phyloP scores from a whole-genome alignment of 2,113 vertebrate species.

The Carlito syrichta region DNA sequence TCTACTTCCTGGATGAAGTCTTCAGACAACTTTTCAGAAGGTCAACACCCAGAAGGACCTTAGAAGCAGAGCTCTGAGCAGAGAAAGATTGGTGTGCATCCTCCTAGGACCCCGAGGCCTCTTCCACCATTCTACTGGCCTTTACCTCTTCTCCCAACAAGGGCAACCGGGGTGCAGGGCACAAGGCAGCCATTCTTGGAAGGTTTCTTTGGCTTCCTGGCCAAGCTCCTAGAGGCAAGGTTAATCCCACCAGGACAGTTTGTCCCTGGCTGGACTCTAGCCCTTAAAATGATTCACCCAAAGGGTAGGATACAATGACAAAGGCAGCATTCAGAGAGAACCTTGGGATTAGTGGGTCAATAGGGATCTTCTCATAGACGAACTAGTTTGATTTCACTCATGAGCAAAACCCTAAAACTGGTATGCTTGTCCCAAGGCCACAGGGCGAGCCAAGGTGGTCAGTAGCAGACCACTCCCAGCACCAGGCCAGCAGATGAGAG shows the following conservation, averaged over 20 bases:
- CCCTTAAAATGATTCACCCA: constrained; percentile 2
- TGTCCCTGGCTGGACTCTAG: not conserved
- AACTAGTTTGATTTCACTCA: not conserved
- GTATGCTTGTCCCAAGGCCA: not conserved
- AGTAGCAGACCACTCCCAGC: not conserved
- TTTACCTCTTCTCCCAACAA: not conserved
- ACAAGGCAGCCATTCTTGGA: not conserved
- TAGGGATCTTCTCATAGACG: not conserved
- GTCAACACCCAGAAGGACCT: not conserved
- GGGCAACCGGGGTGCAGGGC: not conserved
- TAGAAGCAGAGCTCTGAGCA: not conserved
- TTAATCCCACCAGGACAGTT: constrained; percentile 49
- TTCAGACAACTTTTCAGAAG: not conserved
- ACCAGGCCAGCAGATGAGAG: not conserved
- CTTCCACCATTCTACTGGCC: not conserved
- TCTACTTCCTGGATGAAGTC: not conserved
- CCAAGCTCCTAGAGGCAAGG: constrained; percentile 27
- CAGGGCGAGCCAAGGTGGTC: not conserved
- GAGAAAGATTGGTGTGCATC: not conserved
- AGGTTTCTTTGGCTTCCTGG: constrained; percentile 28
- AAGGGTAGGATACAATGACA: not conserved
- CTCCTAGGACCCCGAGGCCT: not conserved
- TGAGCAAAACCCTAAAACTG: not conserved
- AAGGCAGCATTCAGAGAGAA: not conserved
- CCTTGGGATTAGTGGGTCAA: not conserved